Percentiles rank a stretch among this genome's conserved stretches.
phyloP scores from a whole-genome alignment of 2,888 invertebrate species.

The Drosophila mulleri region DNA sequence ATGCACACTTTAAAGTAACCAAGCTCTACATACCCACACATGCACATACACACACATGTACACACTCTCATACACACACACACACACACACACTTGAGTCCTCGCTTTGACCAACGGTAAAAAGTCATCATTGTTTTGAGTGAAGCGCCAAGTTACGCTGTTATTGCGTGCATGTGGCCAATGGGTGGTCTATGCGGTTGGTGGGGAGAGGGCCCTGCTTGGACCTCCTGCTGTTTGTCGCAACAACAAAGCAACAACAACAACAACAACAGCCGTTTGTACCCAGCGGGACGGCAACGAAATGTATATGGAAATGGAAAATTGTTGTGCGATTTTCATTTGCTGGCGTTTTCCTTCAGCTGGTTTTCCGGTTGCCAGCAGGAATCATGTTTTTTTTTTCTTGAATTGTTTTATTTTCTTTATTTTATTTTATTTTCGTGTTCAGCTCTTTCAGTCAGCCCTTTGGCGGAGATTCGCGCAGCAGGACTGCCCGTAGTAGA shows the following conservation, averaged over 20 bases:
- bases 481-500: not conserved
- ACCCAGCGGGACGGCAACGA: slow-evolving; percentile 20
- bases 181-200: not conserved
- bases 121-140: slow-evolving; percentile 45
- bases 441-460: slow-evolving; percentile 5
- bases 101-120: slow-evolving; percentile 21
- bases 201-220: not conserved
- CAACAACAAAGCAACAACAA: slow-evolving; percentile 1
- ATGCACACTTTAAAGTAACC: not conserved
- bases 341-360: slow-evolving; percentile 5
- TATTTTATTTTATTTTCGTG: not conserved
- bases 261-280: slow-evolving; percentile 2
- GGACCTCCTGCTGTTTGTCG: slow-evolving; percentile 23
- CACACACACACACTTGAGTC: not conserved
- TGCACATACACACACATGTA: too few relatives aligned
- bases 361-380: slow-evolving; percentile 15
- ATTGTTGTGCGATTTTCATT: slow-evolving; percentile 35
- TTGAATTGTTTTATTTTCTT: too few relatives aligned
- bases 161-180: slow-evolving; percentile 12
- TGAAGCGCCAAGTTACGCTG: slow-evolving; percentile 19
- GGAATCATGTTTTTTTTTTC: not conserved
- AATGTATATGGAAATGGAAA: slow-evolving; percentile 39
- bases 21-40: not conserved
- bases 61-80: too few relatives aligned
- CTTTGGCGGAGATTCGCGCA: slow-evolving; percentile 10